Evolutionary conservation across 2,888 invertebrate genomes (phyloP).

Genomic region (Dicycla oo): DNA sequence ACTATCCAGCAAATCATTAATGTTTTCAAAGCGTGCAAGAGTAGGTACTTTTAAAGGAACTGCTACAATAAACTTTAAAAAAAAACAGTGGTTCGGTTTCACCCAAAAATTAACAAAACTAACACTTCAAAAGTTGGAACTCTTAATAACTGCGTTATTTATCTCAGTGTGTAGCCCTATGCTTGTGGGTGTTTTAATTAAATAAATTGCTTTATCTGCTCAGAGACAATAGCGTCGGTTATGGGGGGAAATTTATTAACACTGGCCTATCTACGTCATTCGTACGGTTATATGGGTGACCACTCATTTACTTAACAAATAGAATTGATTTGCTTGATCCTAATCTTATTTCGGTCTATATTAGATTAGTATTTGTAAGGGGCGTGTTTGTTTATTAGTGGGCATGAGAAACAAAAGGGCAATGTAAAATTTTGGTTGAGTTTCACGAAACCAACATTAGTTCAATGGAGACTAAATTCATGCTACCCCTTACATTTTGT

Average conservation of each 20-base stretch:
- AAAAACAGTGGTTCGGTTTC: neutral
- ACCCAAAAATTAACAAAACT: constrained; percentile 4
- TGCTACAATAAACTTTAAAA: neutral
- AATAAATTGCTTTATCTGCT: constrained; percentile 89
- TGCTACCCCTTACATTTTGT: too few relatives aligned
- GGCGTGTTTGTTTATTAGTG: constrained; percentile 45
- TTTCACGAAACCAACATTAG: too few relatives aligned
- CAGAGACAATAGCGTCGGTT: constrained; percentile 84
- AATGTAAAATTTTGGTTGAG: too few relatives aligned
- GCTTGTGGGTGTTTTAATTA: constrained; percentile 87
- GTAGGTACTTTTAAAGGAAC: neutral
- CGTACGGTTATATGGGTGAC: constrained; percentile 79
- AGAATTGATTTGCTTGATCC: constrained; percentile 89
- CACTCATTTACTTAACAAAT: constrained; percentile 85
- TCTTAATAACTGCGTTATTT: constrained; percentile 69
- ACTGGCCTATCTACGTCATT: constrained; percentile 78
- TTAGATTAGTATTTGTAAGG: constrained; percentile 64
- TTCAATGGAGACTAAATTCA: too few relatives aligned
- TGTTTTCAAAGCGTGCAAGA: neutral
- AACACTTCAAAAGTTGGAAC: constrained; percentile 4
- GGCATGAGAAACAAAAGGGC: neutral
- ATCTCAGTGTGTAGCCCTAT: constrained; percentile 75
- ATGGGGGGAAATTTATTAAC: constrained; percentile 85
- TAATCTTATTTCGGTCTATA: constrained; percentile 76
- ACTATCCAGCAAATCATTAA: neutral